Evolutionary conservation across 1,140 invertebrate species (phyloP).

Genomic region (Odontomachus brunneus): DNA sequence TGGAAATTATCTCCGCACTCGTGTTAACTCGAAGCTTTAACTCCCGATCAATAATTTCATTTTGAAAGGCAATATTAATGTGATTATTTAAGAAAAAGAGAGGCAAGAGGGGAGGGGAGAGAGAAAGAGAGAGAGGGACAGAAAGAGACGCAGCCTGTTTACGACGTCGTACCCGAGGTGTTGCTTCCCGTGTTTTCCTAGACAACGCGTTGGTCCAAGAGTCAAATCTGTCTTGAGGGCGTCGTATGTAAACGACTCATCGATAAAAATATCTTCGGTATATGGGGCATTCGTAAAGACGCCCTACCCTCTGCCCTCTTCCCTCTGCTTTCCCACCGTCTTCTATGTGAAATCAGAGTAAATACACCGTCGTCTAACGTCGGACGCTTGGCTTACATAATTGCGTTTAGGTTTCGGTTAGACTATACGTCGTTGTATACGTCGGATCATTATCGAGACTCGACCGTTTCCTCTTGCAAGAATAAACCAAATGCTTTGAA

Average conservation of each 20-base stretch:
- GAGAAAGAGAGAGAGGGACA: too few species aligned
- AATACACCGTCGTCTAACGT: conserved; percentile 47
- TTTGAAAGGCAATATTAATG: too few species aligned
- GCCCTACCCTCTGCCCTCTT: neutral
- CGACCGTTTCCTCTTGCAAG: neutral
- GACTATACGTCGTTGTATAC: neutral
- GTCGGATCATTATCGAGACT: neutral
- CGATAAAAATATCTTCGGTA: conserved; percentile 66
- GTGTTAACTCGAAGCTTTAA: neutral
- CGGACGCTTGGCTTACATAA: conserved; percentile 31
- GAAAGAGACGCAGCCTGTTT: conserved; percentile 15
- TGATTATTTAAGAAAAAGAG: too few species aligned
- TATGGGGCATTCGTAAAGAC: conserved; percentile 62
- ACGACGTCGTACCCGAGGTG: neutral
- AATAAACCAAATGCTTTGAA: neutral
- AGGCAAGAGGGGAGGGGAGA: too few species aligned
- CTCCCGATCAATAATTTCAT: neutral
- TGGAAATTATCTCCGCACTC: too few species aligned
- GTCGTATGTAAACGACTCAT: conserved; percentile 59
- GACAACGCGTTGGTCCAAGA: conserved; percentile 56
- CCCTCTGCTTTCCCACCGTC: too few species aligned
- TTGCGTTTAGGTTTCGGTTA: conserved; percentile 9
- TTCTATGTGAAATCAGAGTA: conserved; percentile 38
- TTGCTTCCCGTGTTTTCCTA: neutral
- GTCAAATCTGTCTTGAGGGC: conserved; percentile 53